Conservation (phyloP, 2,113 vertebrate genomes). For the Rhegmatorhina hoffmannsi region DNA sequence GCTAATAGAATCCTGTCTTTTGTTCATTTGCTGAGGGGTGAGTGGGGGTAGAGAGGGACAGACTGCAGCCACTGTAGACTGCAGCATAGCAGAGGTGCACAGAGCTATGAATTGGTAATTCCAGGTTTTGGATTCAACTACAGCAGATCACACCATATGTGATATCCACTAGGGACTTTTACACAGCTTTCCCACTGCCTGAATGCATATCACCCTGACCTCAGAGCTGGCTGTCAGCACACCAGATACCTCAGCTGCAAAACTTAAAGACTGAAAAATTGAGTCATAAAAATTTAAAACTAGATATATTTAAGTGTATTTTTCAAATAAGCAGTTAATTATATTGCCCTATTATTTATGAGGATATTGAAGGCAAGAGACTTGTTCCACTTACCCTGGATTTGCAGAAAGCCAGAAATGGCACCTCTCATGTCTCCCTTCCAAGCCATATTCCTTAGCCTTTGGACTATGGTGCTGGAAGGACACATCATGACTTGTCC, state of each 20-base stretch:
- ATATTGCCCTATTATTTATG: background rate
- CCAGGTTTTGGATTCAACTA: background rate
- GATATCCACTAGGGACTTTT: background rate
- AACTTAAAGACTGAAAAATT: background rate
- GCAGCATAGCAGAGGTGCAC: background rate
- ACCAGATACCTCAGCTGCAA: background rate
- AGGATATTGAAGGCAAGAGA: background rate
- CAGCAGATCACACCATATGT: background rate
- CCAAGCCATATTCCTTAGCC: background rate
- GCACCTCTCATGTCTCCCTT: background rate
- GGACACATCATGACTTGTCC: background rate
- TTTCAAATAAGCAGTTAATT: background rate
- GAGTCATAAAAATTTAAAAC: background rate
- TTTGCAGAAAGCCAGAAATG: background rate
- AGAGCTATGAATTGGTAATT: background rate
- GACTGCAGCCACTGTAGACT: background rate
- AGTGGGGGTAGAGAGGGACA: background rate
- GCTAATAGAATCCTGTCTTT: background rate
- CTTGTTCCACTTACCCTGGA: background rate
- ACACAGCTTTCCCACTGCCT: background rate
- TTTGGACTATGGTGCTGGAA: background rate
- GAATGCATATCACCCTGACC: accelerated
- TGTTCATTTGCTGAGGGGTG: background rate
- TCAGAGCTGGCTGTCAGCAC: background rate
- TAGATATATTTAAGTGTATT: background rate